Percentiles rank a stretch among this genome's conserved stretches.
These are phyloP conservation scores for Acronicta alni DNA, from an alignment of 2,888 invertebrate species.

Conservation along the genomic window DNA sequence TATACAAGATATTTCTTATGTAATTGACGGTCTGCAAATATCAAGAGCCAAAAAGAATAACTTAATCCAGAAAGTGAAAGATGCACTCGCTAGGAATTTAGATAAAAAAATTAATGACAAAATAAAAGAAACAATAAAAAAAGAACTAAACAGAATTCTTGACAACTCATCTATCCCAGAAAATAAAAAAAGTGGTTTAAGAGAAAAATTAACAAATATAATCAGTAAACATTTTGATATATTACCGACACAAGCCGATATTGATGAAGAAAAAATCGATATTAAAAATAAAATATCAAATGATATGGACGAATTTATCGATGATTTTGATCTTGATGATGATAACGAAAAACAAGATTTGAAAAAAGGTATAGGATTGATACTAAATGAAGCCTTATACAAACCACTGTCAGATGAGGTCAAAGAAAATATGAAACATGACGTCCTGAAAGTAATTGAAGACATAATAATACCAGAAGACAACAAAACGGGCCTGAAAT, in stretches of 20 bases:
- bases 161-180: constrained; percentile 2
- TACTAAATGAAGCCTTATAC: constrained; percentile 11
- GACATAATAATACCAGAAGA: constrained; percentile 5
- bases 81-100: constrained; percentile 1
- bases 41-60: constrained; percentile 10
- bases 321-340: constrained; percentile 1
- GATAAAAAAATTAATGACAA: constrained; percentile 1
- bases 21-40: constrained; percentile 4
- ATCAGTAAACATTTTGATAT: neutral
- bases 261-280: neutral
- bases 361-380: constrained; percentile 3
- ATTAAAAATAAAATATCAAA: constrained; percentile 3
- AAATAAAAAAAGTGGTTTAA: neutral
- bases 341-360: neutral
- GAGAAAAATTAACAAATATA: neutral
- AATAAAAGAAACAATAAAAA: constrained; percentile 6
- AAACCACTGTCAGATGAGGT: constrained; percentile 2
- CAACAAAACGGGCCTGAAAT: constrained; percentile 3
- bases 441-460: constrained; percentile 11
- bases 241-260: neutral
- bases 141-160: constrained; percentile 2
- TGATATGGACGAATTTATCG: constrained; percentile 1
- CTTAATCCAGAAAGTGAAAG: constrained; percentile 1
- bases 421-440: neutral
- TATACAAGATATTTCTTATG: constrained; percentile 1